Evolutionary conservation across 2,797 vertebrate species (phyloP).

Genomic region (Amazona ochrocephala): DNA sequence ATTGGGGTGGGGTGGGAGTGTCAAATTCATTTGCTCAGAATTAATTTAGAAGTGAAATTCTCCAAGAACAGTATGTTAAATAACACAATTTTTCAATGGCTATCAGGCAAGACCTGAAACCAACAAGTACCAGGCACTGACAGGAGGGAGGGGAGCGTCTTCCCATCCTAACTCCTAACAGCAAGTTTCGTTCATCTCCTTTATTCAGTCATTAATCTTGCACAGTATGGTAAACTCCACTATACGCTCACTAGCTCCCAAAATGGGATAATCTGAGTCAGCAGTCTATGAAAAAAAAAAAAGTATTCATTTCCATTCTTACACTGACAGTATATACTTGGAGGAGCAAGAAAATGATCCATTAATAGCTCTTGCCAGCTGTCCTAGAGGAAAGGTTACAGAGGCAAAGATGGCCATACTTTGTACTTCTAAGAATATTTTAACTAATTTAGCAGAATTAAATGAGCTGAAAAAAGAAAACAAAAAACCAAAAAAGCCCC

Average conservation of each 20-base stretch:
- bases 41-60: neutral
- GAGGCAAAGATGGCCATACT: neutral
- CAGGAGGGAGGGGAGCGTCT: neutral
- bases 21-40: neutral
- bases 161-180: neutral
- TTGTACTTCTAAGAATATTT: neutral
- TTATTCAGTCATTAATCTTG: neutral
- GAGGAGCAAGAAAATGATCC: neutral
- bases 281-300: neutral
- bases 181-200: accelerated
- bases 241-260: neutral
- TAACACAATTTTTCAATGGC: neutral
- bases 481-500: neutral
- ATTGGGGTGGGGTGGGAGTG: neutral
- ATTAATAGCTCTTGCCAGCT: neutral
- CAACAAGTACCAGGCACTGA: neutral
- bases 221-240: neutral
- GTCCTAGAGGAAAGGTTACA: neutral
- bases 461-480: neutral
- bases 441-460: neutral
- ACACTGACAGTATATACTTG: neutral
- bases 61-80: neutral
- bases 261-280: neutral
- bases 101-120: neutral
- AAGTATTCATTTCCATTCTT: neutral